Evolutionary conservation across 2,888 invertebrate species (phyloP).

Genomic region (Spatulosminthurus flaviceps): DNA sequence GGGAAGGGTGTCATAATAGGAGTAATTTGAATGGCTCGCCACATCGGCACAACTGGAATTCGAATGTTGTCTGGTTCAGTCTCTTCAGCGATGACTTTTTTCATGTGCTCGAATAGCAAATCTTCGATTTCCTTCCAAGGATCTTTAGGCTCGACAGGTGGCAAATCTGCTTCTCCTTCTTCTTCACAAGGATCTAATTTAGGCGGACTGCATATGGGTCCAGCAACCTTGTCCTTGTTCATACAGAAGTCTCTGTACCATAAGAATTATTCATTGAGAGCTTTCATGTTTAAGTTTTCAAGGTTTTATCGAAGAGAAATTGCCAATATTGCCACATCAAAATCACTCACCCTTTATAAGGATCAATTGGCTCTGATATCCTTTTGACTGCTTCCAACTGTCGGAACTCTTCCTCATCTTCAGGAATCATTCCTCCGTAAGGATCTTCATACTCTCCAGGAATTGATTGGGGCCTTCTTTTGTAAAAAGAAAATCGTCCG

Average conservation of each 20-base stretch:
- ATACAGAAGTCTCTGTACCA: constrained; percentile 27
- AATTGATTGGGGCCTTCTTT: neutral
- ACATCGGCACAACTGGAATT: constrained; percentile 69
- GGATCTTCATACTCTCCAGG: neutral
- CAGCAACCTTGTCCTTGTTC: constrained; percentile 22
- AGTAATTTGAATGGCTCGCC: constrained; percentile 77
- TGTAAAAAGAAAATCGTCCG: neutral
- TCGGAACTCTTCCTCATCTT: neutral
- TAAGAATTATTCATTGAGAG: neutral
- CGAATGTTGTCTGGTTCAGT: constrained; percentile 45
- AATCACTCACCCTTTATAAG: neutral
- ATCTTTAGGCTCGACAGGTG: constrained; percentile 16
- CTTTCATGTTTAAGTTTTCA: neutral
- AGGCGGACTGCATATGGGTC: constrained; percentile 12
- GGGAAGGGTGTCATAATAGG: constrained; percentile 67
- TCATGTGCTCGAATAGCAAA: constrained; percentile 44
- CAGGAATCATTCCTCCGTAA: neutral
- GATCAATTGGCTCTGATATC: neutral
- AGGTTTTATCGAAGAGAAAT: too few species aligned
- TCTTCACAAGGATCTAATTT: constrained; percentile 14
- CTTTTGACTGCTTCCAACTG: neutral
- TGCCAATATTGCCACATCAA: too few species aligned
- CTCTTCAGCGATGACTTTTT: constrained; percentile 48
- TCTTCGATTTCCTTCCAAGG: constrained; percentile 28
- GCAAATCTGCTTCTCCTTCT: constrained; percentile 5